Base-by-base conservation (phyloP, 2,888 invertebrate species). In the Pristionchus fissidentatus region DNA sequence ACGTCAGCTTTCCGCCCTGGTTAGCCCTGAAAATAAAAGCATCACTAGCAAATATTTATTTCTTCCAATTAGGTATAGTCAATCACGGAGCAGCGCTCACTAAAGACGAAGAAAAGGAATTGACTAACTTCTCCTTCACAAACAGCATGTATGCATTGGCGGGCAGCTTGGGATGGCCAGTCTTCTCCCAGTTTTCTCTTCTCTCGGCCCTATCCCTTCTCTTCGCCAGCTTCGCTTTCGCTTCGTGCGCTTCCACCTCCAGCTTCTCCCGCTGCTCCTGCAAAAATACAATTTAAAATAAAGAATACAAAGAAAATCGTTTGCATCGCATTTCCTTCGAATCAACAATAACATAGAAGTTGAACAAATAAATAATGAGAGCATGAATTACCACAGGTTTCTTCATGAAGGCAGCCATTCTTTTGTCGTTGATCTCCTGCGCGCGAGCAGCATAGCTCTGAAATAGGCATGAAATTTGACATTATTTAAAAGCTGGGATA, bases 111-210 rank as follows among this genome's bases (percentile, higher is more conserved):
- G n/a, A n/a, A 52, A 55, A 78, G 55, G 32, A 43, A 79, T 38
- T 15, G n/a, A 26, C 62, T 26, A 0, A 81, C 66, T 84, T 78
- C 35, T 86, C 81, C 78, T 86, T 84, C 19, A 86, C 41, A 57
- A 85, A 86, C 1, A 84, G 80, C n/a, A 55, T n/a, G 26, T 70
- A 75, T 26, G 62, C 81, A 41, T 26, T 83, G 4, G 80, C 19
- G 19, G 86, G 85, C 15, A 49, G 26, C 32, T 78, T 70, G 0
- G 86, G 86, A 83, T 83, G 86, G 29, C 79, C 66, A 19, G 85
- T 85, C 70, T 79, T 46, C 66, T 85, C 85, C 80, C 81, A 81
- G 26, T 49, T 60, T 26, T 81, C 81, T 4, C 81, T 43, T 81
- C 81, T 79, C 49, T 79, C 79, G 29, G 55, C 26, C 7, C 10